These are phyloP conservation scores for Cancer borealis DNA, from an alignment of 2,888 invertebrate genomes.

Conservation along the genomic window DNA sequence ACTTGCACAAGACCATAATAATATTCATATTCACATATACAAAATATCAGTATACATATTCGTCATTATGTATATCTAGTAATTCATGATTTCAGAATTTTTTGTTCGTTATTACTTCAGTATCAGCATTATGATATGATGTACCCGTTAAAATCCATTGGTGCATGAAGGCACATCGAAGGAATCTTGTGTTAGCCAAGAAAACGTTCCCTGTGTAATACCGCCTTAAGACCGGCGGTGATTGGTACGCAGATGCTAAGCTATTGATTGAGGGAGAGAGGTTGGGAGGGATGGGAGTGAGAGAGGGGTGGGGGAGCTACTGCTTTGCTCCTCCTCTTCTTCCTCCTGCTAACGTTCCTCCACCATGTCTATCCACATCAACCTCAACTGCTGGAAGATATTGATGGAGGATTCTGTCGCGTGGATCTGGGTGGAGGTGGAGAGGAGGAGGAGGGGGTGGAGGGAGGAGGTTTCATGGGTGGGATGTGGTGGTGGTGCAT, in stretches of 20 bases:
- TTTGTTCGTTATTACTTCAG: no score
- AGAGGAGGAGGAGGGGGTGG: not conserved
- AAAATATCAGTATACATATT: not conserved
- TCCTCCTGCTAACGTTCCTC: not conserved
- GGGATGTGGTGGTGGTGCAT: constrained; percentile 26
- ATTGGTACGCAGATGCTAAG: constrained; percentile 60
- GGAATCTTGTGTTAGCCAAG: not conserved
- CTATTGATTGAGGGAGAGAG: constrained; percentile 67
- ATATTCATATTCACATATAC: not conserved
- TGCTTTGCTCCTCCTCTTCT: constrained; percentile 44
- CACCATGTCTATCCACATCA: not conserved
- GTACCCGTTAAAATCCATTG: no score
- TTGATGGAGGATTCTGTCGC: constrained; percentile 5
- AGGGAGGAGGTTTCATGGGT: not conserved
- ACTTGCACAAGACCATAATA: not conserved
- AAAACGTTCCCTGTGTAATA: not conserved
- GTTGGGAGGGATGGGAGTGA: not conserved
- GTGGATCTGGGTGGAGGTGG: constrained; percentile 7
- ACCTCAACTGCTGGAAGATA: not conserved
- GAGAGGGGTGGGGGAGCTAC: not conserved
- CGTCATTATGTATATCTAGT: not conserved
- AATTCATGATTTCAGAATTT: no score
- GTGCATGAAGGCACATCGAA: not conserved
- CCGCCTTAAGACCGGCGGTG: not conserved
- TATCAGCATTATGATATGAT: no score